These are phyloP conservation scores for Syncerus caffer DNA, from an alignment of 2,797 vertebrate species.

Conservation along the genomic window DNA sequence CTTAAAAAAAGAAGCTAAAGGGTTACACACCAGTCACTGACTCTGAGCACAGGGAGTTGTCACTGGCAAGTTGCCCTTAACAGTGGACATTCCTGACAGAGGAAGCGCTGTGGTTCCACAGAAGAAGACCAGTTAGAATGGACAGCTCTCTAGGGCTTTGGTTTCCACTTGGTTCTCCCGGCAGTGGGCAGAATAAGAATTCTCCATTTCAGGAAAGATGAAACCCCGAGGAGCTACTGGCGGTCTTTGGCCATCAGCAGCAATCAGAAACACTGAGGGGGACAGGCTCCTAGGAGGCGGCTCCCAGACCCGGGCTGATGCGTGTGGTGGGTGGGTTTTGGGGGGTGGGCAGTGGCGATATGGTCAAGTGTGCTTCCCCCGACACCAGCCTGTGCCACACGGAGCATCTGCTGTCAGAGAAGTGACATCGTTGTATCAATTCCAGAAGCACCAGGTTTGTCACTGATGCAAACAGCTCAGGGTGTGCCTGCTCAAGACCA, in stretches of 20 bases:
- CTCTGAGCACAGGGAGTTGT: accelerated
- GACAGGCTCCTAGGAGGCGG: not conserved
- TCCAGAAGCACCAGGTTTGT: not conserved
- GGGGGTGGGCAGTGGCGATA: too few species aligned
- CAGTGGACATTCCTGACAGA: not conserved
- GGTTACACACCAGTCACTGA: not conserved
- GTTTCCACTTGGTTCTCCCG: not conserved
- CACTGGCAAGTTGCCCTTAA: not conserved
- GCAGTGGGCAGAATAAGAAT: not conserved
- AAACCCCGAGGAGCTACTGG: not conserved
- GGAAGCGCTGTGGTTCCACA: accelerated
- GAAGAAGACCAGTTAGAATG: accelerated
- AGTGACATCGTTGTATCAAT: accelerated
- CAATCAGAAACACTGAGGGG: not conserved
- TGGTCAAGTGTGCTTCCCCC: not conserved
- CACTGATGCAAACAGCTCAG: not conserved
- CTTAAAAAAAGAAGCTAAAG: too few species aligned
- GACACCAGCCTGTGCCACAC: accelerated
- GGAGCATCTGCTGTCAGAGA: not conserved
- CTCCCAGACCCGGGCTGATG: not conserved
- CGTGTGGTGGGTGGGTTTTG: accelerated
- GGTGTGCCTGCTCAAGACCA: not conserved
- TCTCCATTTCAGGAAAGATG: not conserved
- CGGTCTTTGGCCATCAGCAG: not conserved
- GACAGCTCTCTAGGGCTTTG: not conserved